Conservation (phyloP, 2,888 invertebrate species). For the Leucophenga maculata region DNA sequence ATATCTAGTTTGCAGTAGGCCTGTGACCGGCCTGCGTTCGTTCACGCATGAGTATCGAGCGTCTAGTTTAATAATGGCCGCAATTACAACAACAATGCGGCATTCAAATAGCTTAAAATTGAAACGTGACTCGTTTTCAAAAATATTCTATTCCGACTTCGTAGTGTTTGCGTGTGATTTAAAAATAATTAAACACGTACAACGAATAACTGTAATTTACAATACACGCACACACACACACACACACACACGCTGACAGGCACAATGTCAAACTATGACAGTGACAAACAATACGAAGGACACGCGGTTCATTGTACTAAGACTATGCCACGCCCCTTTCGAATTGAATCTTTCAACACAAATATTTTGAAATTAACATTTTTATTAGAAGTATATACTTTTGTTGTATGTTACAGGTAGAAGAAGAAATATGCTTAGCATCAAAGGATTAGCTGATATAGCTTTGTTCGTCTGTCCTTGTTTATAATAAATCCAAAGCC, state of each 20-base stretch:
- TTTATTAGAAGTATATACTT: too few species aligned
- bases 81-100: constrained; percentile 6
- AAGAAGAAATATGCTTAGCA: too few species aligned
- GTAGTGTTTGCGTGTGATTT: constrained; percentile 57
- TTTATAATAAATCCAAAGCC: too few species aligned
- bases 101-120: constrained; percentile 57
- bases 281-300: neutral
- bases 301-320: neutral
- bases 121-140: constrained; percentile 58
- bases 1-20: too few species aligned
- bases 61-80: neutral
- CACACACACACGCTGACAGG: neutral
- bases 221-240: constrained; percentile 37
- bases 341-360: too few species aligned
- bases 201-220: constrained; percentile 63
- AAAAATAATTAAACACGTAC: constrained; percentile 67
- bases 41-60: constrained; percentile 13
- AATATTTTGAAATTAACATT: too few species aligned
- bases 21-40: too few species aligned
- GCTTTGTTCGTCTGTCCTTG: too few species aligned
- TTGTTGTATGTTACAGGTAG: too few species aligned
- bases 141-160: constrained; percentile 36
- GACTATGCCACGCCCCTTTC: too few species aligned
- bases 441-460: too few species aligned
- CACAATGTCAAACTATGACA: constrained; percentile 16